phyloP scores from a whole-genome alignment of 2,888 invertebrate species.

The Drosophila aldrichi region DNA sequence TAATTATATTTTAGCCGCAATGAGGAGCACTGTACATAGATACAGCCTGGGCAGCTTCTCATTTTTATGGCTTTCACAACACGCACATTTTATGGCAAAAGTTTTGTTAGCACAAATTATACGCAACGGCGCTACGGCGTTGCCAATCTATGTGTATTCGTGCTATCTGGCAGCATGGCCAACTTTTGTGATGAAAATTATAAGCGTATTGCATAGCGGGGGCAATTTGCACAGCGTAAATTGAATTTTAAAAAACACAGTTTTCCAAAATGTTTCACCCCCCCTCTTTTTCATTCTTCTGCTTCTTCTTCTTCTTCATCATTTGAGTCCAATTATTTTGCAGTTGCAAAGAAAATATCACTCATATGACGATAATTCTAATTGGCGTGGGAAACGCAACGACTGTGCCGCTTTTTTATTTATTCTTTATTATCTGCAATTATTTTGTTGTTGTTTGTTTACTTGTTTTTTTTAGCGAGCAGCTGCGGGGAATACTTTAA shows the following conservation, averaged over 20 bases:
- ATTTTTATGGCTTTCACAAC: slow-evolving; percentile 63
- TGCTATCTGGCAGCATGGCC: slow-evolving; percentile 25
- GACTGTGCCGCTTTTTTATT: slow-evolving; percentile 14
- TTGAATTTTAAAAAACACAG: slow-evolving; percentile 57
- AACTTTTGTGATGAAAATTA: slow-evolving; percentile 55
- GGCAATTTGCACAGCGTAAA: slow-evolving; percentile 64
- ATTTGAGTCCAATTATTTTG: slow-evolving; percentile 44
- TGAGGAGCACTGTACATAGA: slow-evolving; percentile 35
- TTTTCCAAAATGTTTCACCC: slow-evolving; percentile 14
- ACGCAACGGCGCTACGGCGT: slow-evolving; percentile 30
- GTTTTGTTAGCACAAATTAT: slow-evolving; percentile 63
- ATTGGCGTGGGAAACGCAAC: slow-evolving; percentile 74
- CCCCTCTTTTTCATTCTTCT: not conserved
- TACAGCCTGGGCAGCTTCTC: slow-evolving; percentile 22
- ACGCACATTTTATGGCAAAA: slow-evolving; percentile 70
- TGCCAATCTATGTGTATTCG: slow-evolving; percentile 36
- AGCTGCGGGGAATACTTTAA: slow-evolving; percentile 52
- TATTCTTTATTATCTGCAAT: slow-evolving; percentile 1
- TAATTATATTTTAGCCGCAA: slow-evolving; percentile 71
- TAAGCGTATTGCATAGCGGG: slow-evolving; percentile 19
- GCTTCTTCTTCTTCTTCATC: not conserved
- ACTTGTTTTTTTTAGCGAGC: slow-evolving; percentile 17
- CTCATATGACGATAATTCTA: slow-evolving; percentile 57
- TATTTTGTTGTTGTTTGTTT: slow-evolving; percentile 7
- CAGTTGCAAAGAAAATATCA: slow-evolving; percentile 36